Evolutionary conservation across 2,113 vertebrate genomes (phyloP), one percentile per base, ranked within the genome.

Genomic region (Engraulis encrasicolus): DNA sequence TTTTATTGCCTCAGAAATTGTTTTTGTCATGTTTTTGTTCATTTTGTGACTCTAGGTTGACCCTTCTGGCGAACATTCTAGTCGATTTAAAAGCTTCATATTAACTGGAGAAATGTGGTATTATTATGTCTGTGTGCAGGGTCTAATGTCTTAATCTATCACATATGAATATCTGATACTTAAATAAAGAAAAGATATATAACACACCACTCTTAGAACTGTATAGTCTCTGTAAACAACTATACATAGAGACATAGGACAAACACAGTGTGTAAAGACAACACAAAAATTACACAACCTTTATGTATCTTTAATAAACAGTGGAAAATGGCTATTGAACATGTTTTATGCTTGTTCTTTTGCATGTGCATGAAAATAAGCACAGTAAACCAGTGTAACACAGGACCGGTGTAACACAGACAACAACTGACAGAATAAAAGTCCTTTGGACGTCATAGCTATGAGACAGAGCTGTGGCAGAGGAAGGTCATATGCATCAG

Each of bases 301-400:
- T 93, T 90, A 90, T 88, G 89, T 86, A 91, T 90, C 92, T 95
- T 95, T 95, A 95, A 94, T 94, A 85, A 87, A 90, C 92, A 93
- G 85, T 87, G 89, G 82, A 78, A 89, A 90, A 86, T 74, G 66
- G 27, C 66, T 74, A 74, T 86, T 93, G 84, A 91, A 93, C 93
- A 93, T 87, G 83, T 84, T 85, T 11, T 89, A 86, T 84, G 87
- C 87, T 82, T 85, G 86, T 89, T 88, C 80, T 54, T 87, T 80
- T 34, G 89, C 82, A 92, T 77, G 86, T 89, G 87, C 84, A 87
- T 92, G 71, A 14, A 38, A 93, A 94, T 94, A 93, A 91, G 92
- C 93, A 94, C 93, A 78, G 88, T 90, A 92, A 83, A 91, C 50
- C 78, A 79, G 37, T 19, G 66, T 45, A 9, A 45, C 40, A 45